Evolutionary conservation across 2,113 vertebrate species (phyloP).

Genomic region (Cnemophilus loriae): DNA sequence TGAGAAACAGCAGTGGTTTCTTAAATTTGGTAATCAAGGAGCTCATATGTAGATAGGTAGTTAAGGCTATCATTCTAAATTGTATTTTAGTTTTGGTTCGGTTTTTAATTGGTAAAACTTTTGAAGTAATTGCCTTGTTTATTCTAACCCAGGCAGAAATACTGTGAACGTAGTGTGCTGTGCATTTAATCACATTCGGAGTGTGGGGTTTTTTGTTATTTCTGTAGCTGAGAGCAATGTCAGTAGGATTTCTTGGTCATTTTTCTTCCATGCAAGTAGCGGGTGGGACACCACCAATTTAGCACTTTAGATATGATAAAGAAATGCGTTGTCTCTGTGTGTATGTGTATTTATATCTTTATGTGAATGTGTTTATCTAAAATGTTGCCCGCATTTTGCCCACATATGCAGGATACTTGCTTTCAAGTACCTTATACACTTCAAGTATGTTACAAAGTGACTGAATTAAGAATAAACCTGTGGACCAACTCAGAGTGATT

Average conservation of each 20-base stretch:
- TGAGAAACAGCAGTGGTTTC: not conserved
- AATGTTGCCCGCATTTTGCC: not conserved
- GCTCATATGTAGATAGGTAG: not conserved
- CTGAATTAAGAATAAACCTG: not conserved
- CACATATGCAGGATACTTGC: not conserved
- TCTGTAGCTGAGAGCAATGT: not conserved
- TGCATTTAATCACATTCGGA: not conserved
- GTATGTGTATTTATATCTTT: not conserved
- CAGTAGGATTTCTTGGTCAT: not conserved
- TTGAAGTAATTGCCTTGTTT: not conserved
- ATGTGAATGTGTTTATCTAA: not conserved
- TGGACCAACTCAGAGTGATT: not conserved
- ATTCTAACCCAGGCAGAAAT: not conserved
- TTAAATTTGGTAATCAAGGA: not conserved
- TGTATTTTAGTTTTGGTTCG: not conserved
- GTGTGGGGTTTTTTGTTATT: not conserved
- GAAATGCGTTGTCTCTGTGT: accelerated
- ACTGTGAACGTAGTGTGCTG: not conserved
- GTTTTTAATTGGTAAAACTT: not conserved
- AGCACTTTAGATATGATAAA: not conserved
- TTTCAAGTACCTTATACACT: not conserved
- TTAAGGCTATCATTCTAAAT: not conserved
- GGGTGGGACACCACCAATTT: not conserved
- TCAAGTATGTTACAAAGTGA: not conserved
- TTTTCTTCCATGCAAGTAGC: not conserved